Evolutionary conservation across 1,140 invertebrate species (phyloP).

Genomic region (Pygmarrhopalites habei): DNA sequence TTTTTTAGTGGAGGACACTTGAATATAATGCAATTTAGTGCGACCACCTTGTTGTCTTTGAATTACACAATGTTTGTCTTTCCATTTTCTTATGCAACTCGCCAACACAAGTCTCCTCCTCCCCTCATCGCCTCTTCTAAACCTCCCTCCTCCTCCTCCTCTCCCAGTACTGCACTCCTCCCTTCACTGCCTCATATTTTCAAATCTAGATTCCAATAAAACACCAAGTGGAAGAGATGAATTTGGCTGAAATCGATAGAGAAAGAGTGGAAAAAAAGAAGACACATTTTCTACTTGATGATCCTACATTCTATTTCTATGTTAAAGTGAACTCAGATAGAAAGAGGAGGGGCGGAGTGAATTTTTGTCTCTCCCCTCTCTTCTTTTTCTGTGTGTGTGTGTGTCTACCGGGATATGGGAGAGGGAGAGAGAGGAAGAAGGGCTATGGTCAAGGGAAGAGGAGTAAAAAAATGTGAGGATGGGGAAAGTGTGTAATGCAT

Average conservation of each 20-base stretch:
- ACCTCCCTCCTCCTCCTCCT: neutral
- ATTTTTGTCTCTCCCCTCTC: neutral
- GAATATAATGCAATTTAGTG: constrained; percentile 29
- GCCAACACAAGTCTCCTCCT: neutral
- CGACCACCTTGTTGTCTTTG: constrained; percentile 30
- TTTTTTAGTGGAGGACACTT: constrained; percentile 18
- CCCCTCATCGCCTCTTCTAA: neutral
- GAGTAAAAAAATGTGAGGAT: neutral
- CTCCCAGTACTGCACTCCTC: neutral
- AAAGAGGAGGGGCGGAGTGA: neutral
- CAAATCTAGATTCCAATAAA: constrained; percentile 34
- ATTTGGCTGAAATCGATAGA: constrained; percentile 7
- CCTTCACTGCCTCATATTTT: neutral
- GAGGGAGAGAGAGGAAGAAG: neutral
- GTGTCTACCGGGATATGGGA: neutral
- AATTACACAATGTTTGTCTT: constrained; percentile 29
- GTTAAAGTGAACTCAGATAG: neutral
- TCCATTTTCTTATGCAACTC: constrained; percentile 15
- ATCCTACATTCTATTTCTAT: neutral
- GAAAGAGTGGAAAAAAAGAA: neutral
- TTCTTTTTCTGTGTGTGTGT: neutral
- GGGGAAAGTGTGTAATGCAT: too few species aligned
- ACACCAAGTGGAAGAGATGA: constrained; percentile 23
- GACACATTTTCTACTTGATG: neutral
- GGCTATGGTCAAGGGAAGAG: constrained; percentile 7